phyloP scores from a whole-genome alignment of 1,140 invertebrate genomes.

The Tetramorium simillimum region DNA sequence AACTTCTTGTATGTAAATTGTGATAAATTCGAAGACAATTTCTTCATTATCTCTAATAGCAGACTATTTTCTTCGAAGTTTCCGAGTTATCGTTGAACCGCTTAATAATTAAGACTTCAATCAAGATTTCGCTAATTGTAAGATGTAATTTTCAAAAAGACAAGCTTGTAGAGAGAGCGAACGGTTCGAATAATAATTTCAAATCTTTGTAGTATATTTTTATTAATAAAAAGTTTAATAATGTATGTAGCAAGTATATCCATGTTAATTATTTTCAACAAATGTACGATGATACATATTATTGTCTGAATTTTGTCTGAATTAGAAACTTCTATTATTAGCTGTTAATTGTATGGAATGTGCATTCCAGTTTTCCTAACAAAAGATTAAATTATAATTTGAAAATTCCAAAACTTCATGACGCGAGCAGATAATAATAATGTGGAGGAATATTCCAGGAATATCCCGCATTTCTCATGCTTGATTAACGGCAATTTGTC shows the following conservation, averaged over 20 bases:
- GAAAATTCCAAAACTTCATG: neutral
- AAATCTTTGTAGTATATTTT: neutral
- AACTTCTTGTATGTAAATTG: neutral
- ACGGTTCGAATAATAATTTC: neutral
- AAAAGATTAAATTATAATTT: neutral
- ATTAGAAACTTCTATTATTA: neutral
- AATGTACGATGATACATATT: neutral
- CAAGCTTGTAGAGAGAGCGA: neutral
- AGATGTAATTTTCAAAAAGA: neutral
- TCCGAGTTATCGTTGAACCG: neutral
- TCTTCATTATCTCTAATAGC: neutral
- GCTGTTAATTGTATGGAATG: neutral
- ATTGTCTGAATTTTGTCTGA: neutral
- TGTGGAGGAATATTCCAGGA: neutral
- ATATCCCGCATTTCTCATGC: neutral
- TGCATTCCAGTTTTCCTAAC: neutral
- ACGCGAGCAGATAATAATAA: neutral
- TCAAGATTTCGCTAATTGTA: neutral
- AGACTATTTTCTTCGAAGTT: neutral
- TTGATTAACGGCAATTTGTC: slow-evolving; percentile 26
- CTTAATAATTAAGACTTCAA: neutral
- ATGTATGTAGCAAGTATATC: no score
- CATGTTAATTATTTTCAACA: neutral
- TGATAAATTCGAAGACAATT: neutral
- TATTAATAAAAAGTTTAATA: neutral